Conservation (phyloP, 2,797 vertebrate species). For the Liasis olivaceus region DNA sequence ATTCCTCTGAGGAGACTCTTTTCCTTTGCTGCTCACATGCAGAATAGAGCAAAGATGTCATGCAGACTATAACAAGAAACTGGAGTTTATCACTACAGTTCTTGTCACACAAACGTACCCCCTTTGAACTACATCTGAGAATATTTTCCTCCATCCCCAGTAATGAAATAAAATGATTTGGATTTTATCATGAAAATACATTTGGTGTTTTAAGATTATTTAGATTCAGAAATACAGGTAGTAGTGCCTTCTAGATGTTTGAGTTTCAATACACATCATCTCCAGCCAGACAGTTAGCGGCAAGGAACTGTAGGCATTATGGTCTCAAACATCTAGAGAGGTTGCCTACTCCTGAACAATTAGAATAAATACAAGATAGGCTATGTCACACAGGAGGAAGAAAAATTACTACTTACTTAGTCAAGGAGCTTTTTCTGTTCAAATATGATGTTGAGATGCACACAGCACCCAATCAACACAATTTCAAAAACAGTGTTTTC, state of each 20-base stretch:
- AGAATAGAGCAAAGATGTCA: constrained; percentile 20
- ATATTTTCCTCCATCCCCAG: background rate
- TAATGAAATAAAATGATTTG: background rate
- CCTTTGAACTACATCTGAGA: background rate
- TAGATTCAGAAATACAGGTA: background rate
- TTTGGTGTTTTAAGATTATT: background rate
- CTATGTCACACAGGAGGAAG: background rate
- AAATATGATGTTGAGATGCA: background rate
- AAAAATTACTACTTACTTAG: background rate
- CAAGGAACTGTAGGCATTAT: background rate
- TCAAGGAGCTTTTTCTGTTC: background rate
- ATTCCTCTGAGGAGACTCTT: constrained; percentile 37
- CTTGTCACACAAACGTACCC: background rate
- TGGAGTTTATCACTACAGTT: background rate
- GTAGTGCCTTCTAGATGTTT: background rate
- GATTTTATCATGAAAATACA: background rate
- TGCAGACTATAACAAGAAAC: background rate
- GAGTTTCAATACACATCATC: background rate
- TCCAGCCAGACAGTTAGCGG: background rate
- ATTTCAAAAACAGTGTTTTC: background rate
- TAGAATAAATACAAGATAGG: background rate
- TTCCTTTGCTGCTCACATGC: constrained; percentile 30
- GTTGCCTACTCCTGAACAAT: background rate
- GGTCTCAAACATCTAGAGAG: background rate
- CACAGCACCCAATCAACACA: background rate